Conservation (phyloP, 2,888 invertebrate species). For the Lithophane ornitopus region DNA sequence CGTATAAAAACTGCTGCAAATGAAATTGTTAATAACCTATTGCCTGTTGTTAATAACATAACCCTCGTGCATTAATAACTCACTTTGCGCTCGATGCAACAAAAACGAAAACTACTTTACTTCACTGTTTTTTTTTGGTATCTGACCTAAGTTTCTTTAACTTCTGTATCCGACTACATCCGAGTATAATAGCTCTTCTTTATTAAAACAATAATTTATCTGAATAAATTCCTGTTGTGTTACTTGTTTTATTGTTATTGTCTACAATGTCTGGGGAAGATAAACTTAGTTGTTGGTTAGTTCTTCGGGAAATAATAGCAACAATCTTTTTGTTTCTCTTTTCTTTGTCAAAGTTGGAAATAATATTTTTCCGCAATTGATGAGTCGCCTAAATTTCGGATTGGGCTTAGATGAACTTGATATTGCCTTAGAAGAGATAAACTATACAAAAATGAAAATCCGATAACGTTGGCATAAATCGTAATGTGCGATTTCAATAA, state of each 20-base stretch:
- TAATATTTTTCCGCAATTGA: not conserved
- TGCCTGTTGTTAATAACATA: too few relatives aligned
- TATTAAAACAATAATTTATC: conserved; percentile 14
- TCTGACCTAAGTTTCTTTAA: conserved; percentile 22
- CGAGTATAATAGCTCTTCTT: conserved; percentile 20
- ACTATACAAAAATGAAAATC: not conserved
- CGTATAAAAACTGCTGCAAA: too few relatives aligned
- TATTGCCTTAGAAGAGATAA: not conserved
- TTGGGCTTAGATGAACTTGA: not conserved
- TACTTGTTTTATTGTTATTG: conserved; percentile 36
- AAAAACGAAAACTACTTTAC: too few relatives aligned
- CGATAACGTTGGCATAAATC: too few relatives aligned
- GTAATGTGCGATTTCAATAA: not conserved
- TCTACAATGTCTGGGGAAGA: not conserved
- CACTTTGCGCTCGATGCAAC: too few relatives aligned
- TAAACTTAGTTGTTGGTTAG: too few relatives aligned
- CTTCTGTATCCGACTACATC: conserved; percentile 21
- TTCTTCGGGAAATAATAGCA: not conserved
- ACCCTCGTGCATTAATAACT: too few relatives aligned
- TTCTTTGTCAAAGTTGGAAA: not conserved
- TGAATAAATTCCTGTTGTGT: conserved; percentile 17
- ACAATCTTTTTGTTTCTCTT: conserved; percentile 1
- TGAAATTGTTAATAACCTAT: too few relatives aligned
- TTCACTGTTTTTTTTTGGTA: not conserved
- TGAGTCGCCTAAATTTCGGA: not conserved